A percentile compares a stretch with the other conserved stretches of the same genome.
Evolutionary conservation across 2,797 vertebrate species (phyloP).

Genomic region (Brachyrhaphis roseni): DNA sequence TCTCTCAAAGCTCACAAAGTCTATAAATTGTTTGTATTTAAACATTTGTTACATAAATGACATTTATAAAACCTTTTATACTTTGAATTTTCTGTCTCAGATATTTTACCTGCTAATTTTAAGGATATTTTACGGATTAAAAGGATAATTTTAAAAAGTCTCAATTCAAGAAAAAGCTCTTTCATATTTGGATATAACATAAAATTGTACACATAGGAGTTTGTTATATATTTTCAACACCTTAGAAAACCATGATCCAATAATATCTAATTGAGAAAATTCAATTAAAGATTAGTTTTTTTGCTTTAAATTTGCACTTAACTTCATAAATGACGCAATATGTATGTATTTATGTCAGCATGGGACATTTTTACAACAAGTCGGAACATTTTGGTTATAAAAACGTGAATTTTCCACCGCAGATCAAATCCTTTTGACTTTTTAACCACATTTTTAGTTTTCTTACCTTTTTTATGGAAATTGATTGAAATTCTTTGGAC

Average conservation of each 20-base stretch:
- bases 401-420: background rate
- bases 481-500: background rate
- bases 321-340: background rate
- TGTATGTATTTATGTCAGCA: background rate
- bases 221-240: background rate
- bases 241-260: background rate
- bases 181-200: background rate
- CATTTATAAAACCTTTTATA: slow-evolving; percentile 1
- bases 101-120: background rate
- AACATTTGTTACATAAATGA: slow-evolving; percentile 23
- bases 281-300: background rate
- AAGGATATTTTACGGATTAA: background rate
- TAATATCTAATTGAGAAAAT: background rate
- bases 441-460: background rate
- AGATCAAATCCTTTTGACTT: background rate
- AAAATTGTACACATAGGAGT: background rate
- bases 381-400: background rate
- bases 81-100: background rate
- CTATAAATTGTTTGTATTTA: slow-evolving; percentile 27
- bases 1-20: slow-evolving; percentile 22
- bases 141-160: background rate
- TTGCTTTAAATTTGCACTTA: background rate
- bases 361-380: background rate
- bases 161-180: background rate
- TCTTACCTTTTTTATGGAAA: background rate